Conservation (phyloP, 2,113 vertebrate species). For the Salvelinus namaycush region DNA sequence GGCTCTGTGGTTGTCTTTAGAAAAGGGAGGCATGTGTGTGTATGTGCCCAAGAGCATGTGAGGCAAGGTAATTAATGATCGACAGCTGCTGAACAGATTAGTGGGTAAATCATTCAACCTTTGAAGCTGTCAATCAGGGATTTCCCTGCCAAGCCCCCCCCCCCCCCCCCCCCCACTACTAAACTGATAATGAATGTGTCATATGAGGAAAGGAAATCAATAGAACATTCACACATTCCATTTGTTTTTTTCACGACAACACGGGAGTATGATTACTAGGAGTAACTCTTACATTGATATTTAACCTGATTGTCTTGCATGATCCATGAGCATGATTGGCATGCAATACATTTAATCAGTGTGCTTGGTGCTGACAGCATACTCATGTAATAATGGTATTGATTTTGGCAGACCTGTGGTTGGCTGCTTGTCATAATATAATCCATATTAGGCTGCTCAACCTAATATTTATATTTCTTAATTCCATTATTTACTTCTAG, state of each 20-base stretch:
- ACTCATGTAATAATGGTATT: not conserved
- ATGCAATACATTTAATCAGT: slow-evolving; percentile 11
- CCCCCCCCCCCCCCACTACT: slow-evolving; percentile 43
- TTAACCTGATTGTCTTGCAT: not conserved
- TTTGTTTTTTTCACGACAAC: slow-evolving; percentile 18
- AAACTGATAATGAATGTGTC: slow-evolving; percentile 40
- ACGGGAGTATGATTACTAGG: not conserved
- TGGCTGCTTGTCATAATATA: no score
- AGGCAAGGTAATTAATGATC: slow-evolving; percentile 31
- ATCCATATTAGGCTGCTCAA: no score
- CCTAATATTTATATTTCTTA: no score
- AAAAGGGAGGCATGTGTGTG: no score
- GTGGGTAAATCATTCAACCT: slow-evolving; percentile 48
- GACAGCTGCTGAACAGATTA: slow-evolving; percentile 51
- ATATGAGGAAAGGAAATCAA: slow-evolving; percentile 43
- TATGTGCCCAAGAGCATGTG: slow-evolving; percentile 14
- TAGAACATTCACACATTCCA: slow-evolving; percentile 45
- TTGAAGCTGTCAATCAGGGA: slow-evolving; percentile 51
- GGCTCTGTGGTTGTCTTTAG: no score
- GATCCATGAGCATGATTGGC: slow-evolving; percentile 11
- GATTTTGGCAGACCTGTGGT: not conserved
- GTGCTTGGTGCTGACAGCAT: not conserved
- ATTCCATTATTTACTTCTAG: no score
- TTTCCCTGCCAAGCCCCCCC: slow-evolving; percentile 13
- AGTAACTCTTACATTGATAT: slow-evolving; percentile 6